These are phyloP conservation scores for Laspeyria flexula DNA, from an alignment of 2,888 invertebrate genomes.

Conservation along the genomic window DNA sequence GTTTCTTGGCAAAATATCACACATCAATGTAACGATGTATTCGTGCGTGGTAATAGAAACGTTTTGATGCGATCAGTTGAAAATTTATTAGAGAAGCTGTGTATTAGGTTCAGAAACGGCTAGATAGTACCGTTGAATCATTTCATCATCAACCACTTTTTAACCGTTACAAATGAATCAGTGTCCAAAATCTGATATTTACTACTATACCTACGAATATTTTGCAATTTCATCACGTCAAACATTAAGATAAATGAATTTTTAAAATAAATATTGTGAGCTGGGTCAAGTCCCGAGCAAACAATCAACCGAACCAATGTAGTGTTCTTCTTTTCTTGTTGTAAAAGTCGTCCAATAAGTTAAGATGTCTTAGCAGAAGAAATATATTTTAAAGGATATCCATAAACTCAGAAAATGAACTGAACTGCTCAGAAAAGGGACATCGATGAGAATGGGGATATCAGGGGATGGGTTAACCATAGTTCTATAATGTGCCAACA, in stretches of 20 bases:
- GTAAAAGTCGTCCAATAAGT: no score
- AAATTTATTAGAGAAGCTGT: constrained; percentile 2
- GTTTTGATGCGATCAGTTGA: not conserved
- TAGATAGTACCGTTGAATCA: no score
- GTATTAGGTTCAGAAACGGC: constrained; percentile 14
- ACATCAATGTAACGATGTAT: not conserved
- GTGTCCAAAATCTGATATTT: constrained; percentile 20
- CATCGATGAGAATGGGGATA: no score
- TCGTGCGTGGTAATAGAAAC: not conserved
- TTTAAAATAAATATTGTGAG: constrained; percentile 49
- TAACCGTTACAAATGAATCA: constrained; percentile 23
- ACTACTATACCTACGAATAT: constrained; percentile 12
- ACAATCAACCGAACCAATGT: not conserved
- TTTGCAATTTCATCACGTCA: constrained; percentile 14
- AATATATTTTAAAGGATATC: no score
- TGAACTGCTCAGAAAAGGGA: no score
- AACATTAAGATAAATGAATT: constrained; percentile 41
- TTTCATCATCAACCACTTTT: no score
- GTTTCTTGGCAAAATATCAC: not conserved
- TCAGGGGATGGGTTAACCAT: no score
- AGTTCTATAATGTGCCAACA: no score
- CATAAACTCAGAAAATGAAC: no score
- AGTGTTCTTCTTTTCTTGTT: not conserved
- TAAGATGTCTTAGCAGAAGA: not conserved
- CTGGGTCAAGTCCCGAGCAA: constrained; percentile 49